Evolutionary conservation across 2,888 invertebrate species (phyloP).

Genomic region (Ceraclea dissimilis): DNA sequence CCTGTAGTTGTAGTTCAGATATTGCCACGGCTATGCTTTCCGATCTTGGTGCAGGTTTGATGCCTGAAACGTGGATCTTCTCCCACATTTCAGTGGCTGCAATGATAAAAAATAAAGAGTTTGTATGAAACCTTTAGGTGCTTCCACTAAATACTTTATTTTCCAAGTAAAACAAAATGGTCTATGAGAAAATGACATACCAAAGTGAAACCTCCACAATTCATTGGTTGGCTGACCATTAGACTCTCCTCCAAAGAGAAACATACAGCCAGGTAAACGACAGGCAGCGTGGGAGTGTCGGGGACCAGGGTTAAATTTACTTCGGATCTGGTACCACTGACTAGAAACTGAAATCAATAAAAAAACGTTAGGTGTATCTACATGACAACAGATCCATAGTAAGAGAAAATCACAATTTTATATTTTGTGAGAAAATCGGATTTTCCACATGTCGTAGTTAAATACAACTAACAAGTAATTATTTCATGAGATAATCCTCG

Average conservation of each 20-base stretch:
- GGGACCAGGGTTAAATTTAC: slow-evolving; percentile 59
- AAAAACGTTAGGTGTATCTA: slow-evolving; percentile 7
- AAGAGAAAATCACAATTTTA: neutral
- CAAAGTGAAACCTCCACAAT: slow-evolving; percentile 77
- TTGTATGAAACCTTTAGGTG: no score
- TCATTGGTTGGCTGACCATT: slow-evolving; percentile 65
- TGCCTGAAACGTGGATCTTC: slow-evolving; percentile 52
- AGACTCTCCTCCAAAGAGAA: slow-evolving; percentile 73
- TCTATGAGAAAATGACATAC: slow-evolving; percentile 44
- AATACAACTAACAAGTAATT: no score
- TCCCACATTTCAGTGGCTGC: slow-evolving; percentile 71
- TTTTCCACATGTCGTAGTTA: no score
- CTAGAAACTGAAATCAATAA: slow-evolving; percentile 43
- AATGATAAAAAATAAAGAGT: slow-evolving; percentile 23
- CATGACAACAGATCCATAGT: slow-evolving; percentile 5
- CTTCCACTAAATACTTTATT: no score
- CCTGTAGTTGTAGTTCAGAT: slow-evolving; percentile 45
- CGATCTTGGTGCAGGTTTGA: slow-evolving; percentile 61
- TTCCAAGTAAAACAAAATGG: no score
- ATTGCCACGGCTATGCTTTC: slow-evolving; percentile 62
- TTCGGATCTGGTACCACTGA: slow-evolving; percentile 57
- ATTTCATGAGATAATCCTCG: no score
- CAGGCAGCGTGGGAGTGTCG: slow-evolving; percentile 74
- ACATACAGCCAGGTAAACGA: slow-evolving; percentile 66
- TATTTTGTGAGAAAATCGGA: no score